phyloP scores from a whole-genome alignment of 2,888 invertebrate species.

The Agrochola circellaris region DNA sequence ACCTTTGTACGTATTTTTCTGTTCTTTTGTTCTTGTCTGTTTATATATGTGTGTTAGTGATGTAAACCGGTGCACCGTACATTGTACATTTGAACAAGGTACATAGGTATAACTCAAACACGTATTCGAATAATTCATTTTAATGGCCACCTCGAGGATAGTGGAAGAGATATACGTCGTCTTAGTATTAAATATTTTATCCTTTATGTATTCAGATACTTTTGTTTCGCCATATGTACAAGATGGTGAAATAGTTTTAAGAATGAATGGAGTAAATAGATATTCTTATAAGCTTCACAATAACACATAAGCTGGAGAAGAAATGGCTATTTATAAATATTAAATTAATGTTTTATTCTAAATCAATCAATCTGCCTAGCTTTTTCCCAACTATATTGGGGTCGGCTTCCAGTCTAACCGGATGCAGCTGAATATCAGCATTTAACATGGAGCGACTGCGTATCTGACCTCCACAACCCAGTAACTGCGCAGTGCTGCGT shows the following conservation, averaged over 20 bases:
- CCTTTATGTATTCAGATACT: slow-evolving; percentile 55
- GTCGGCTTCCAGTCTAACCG: too few species aligned
- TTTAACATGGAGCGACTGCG: too few species aligned
- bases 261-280: slow-evolving; percentile 14
- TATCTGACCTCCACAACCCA: too few species aligned
- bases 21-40: too few species aligned
- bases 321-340: neutral
- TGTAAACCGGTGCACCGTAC: slow-evolving; percentile 37
- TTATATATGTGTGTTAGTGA: neutral
- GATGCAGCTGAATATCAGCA: too few species aligned
- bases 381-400: too few species aligned
- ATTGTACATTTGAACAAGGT: slow-evolving; percentile 48
- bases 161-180: slow-evolving; percentile 60
- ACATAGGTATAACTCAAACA: slow-evolving; percentile 54
- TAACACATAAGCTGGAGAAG: neutral
- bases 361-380: too few species aligned
- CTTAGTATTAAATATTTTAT: slow-evolving; percentile 67
- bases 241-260: slow-evolving; percentile 17
- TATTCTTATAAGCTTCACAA: neutral
- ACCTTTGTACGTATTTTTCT: too few species aligned
- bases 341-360: slow-evolving; percentile 3
- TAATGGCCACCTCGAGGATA: slow-evolving; percentile 66
- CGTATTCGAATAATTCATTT: slow-evolving; percentile 70
- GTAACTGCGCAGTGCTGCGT: too few species aligned
- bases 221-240: slow-evolving; percentile 44